A percentile compares a stretch with the other conserved stretches of the same genome.
These are phyloP conservation scores for Andricus grossulariae DNA, from an alignment of 1,140 invertebrate genomes.

Conservation along the genomic window DNA sequence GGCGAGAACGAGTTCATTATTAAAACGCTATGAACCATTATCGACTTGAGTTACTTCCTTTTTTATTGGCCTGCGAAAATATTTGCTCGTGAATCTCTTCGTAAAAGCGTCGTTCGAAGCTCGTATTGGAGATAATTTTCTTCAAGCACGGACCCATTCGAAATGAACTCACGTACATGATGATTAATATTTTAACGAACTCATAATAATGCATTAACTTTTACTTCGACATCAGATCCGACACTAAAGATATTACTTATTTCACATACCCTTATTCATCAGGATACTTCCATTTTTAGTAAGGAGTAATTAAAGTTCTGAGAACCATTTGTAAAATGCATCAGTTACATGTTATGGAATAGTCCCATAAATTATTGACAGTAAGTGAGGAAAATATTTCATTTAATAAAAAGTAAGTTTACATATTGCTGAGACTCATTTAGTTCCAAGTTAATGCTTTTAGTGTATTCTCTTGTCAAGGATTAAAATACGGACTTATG, in stretches of 20 bases:
- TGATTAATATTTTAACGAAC: slow-evolving; percentile 28
- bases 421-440: too few species aligned
- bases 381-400: too few species aligned
- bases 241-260: background rate
- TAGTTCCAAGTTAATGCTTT: too few species aligned
- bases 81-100: slow-evolving; percentile 21
- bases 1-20: slow-evolving; percentile 21
- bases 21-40: slow-evolving; percentile 20
- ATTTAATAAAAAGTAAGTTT: too few species aligned
- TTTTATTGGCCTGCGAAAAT: slow-evolving; percentile 26
- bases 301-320: too few species aligned
- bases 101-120: slow-evolving; percentile 14
- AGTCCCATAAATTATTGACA: too few species aligned
- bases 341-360: too few species aligned
- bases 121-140: slow-evolving; percentile 20
- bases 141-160: background rate
- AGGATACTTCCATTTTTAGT: too few species aligned
- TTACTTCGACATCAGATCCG: background rate
- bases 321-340: too few species aligned
- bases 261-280: too few species aligned
- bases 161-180: slow-evolving; percentile 13
- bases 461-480: too few species aligned
- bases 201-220: slow-evolving; percentile 24
- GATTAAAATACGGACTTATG: too few species aligned
- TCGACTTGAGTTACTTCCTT: slow-evolving; percentile 4